These are phyloP conservation scores for Salvelinus sp. DNA, from an alignment of 2,113 vertebrate genomes.

Conservation along the genomic window DNA sequence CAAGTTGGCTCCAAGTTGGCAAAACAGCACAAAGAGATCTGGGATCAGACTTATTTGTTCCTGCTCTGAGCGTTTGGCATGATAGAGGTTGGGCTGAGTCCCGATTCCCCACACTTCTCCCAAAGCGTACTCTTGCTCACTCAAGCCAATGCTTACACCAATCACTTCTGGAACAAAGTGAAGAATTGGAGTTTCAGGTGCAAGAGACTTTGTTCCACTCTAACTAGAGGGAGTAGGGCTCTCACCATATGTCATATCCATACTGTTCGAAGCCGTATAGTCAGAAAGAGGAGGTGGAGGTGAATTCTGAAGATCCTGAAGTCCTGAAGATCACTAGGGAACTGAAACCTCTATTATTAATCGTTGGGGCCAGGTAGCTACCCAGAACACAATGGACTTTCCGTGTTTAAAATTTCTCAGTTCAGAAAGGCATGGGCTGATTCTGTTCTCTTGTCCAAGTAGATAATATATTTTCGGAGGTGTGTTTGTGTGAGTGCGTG, in stretches of 20 bases:
- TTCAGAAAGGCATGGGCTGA: not conserved
- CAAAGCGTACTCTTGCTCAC: too few relatives aligned
- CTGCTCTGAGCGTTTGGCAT: too few relatives aligned
- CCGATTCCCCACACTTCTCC: too few relatives aligned
- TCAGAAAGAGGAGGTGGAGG: not conserved
- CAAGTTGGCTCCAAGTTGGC: too few relatives aligned
- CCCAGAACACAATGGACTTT: slow-evolving; percentile 53
- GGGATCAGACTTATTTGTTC: too few relatives aligned
- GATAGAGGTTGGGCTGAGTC: too few relatives aligned
- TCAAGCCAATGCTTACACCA: too few relatives aligned
- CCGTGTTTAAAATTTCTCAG: slow-evolving; percentile 28
- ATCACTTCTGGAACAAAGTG: too few relatives aligned
- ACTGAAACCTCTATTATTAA: slow-evolving; percentile 50
- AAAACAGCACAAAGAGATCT: too few relatives aligned
- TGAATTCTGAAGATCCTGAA: slow-evolving; percentile 28
- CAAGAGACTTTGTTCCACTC: not conserved
- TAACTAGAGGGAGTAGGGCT: not conserved
- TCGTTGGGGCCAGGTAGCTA: slow-evolving; percentile 15
- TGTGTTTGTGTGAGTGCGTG: slow-evolving; percentile 13
- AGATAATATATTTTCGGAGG: not conserved
- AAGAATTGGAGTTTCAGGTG: not conserved
- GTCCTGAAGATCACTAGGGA: slow-evolving; percentile 15
- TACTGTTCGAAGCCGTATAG: not conserved
- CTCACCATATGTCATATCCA: not conserved
- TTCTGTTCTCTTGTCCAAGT: not conserved